A percentile compares a stretch with the other conserved stretches of the same genome.
Evolutionary conservation across 2,888 invertebrate species (phyloP).

Genomic region (Agriotes lineatus): DNA sequence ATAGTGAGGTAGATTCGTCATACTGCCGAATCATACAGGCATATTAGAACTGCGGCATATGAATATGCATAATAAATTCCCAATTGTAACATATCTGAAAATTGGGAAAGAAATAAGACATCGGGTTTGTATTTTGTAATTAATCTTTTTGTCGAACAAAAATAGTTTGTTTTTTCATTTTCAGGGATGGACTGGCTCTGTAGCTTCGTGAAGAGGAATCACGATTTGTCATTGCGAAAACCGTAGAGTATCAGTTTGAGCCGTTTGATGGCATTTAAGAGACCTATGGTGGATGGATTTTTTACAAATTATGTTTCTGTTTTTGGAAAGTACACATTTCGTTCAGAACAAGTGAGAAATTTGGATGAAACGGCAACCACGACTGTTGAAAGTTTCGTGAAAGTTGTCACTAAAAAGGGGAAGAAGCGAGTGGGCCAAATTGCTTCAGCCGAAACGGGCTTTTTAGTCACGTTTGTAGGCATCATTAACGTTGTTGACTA

Average conservation of each 20-base stretch:
- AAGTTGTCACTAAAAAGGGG: conserved; percentile 27
- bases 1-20: no score
- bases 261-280: conserved; percentile 43
- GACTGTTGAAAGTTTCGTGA: conserved; percentile 28
- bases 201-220: conserved; percentile 13
- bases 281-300: conserved; percentile 32
- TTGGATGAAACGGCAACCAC: conserved; percentile 31
- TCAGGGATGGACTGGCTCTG: conserved; percentile 20
- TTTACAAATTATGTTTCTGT: conserved; percentile 31
- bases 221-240: no score
- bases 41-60: conserved; percentile 3
- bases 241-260: no score
- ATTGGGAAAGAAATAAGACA: no score
- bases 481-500: background rate
- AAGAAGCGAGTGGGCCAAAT: no score
- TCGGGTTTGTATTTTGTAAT: no score
- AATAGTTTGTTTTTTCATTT: no score
- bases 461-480: conserved; percentile 13
- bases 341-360: conserved; percentile 29
- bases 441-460: no score
- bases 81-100: no score
- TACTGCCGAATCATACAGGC: no score
- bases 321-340: conserved; percentile 30
- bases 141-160: no score
- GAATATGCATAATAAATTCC: background rate